These are phyloP conservation scores for Stomatorhinus walkeri DNA, from an alignment of 2,797 vertebrate species.

Conservation along the genomic window DNA sequence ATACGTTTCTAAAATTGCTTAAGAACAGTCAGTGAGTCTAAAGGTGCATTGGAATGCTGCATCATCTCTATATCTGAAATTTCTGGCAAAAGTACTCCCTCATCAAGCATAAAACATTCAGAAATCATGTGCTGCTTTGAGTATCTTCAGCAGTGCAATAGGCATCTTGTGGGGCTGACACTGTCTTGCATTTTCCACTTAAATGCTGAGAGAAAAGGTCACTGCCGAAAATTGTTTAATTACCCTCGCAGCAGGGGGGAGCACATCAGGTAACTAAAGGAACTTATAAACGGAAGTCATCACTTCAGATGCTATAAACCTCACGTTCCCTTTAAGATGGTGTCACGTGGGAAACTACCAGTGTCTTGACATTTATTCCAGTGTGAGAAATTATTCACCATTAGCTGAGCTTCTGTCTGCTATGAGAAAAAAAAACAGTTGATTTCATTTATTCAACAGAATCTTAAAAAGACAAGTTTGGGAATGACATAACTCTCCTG, in stretches of 20 bases:
- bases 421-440: neutral
- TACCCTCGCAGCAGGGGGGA: constrained; percentile 5
- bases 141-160: neutral
- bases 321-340: neutral
- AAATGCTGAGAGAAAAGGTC: neutral
- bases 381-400: neutral
- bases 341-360: neutral
- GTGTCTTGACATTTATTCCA: neutral
- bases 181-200: constrained; percentile 6
- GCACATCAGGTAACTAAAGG: neutral
- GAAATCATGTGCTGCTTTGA: neutral
- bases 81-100: neutral
- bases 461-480: neutral
- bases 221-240: constrained; percentile 8
- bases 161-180: too few species aligned
- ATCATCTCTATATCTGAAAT: neutral
- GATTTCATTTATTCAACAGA: neutral
- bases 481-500: neutral
- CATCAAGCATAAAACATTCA: neutral
- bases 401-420: neutral
- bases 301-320: neutral
- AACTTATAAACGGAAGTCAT: neutral
- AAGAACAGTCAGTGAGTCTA: neutral
- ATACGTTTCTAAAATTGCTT: neutral
- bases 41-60: neutral